Conservation (phyloP, 2,888 invertebrate genomes). For the Anagyrus pseudococci region DNA sequence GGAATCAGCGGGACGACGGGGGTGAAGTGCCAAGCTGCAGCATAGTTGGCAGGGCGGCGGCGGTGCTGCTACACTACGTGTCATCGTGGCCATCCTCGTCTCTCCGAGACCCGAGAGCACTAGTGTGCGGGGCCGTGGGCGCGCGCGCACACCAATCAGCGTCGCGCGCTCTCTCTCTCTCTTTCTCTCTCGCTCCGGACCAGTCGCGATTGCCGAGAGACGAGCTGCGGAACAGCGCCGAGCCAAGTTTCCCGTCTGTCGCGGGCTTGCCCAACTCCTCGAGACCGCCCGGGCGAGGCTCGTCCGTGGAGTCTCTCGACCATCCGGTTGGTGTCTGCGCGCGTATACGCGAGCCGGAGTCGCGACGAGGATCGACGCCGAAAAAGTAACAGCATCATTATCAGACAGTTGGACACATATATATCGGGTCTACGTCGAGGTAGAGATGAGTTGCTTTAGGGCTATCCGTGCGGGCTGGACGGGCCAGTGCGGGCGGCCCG, state of each 20-base stretch:
- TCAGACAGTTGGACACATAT: too few relatives aligned
- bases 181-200: constrained; percentile 39
- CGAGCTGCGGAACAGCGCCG: constrained; percentile 41
- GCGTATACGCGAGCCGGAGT: too few relatives aligned
- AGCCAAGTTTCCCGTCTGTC: not conserved
- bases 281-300: not conserved
- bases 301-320: not conserved
- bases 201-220: constrained; percentile 56
- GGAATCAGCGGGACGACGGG: too few relatives aligned
- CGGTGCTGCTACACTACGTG: not conserved
- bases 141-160: constrained; percentile 49
- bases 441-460: too few relatives aligned
- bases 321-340: too few relatives aligned
- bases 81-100: not conserved
- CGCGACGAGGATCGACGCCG: too few relatives aligned
- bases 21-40: not conserved
- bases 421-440: too few relatives aligned
- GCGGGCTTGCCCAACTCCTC: too few relatives aligned
- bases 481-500: constrained; percentile 12
- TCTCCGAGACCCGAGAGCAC: too few relatives aligned
- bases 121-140: constrained; percentile 13
- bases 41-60: not conserved
- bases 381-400: too few relatives aligned
- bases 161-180: constrained; percentile 46
- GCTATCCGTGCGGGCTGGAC: too few relatives aligned